Conservation (phyloP, 2,888 invertebrate genomes). For the Polyommatus iphigenia region DNA sequence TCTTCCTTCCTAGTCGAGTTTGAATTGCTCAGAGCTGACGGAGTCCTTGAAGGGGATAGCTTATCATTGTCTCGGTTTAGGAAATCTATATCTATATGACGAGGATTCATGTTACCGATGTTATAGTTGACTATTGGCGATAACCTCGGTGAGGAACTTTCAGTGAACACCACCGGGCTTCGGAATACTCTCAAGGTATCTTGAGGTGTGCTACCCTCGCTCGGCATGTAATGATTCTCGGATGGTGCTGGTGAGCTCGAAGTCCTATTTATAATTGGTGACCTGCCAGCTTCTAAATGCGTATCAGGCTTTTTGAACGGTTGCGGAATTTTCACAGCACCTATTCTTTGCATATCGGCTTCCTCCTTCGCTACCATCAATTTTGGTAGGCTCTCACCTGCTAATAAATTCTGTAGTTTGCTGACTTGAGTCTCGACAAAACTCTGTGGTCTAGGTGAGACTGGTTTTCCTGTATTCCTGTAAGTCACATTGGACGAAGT, state of each 20-base stretch:
- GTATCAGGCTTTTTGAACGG: slow-evolving; percentile 56
- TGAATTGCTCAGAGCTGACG: slow-evolving; percentile 57
- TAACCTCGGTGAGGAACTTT: slow-evolving; percentile 67
- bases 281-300: slow-evolving; percentile 51
- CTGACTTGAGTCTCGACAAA: slow-evolving; percentile 74
- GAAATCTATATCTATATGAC: slow-evolving; percentile 72
- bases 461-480: slow-evolving; percentile 47
- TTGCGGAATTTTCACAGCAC: slow-evolving; percentile 61
- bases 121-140: slow-evolving; percentile 75
- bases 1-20: slow-evolving; percentile 66
- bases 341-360: slow-evolving; percentile 59
- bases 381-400: slow-evolving; percentile 62
- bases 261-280: slow-evolving; percentile 58
- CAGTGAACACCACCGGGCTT: slow-evolving; percentile 72
- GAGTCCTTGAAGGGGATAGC: slow-evolving; percentile 59
- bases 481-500: slow-evolving; percentile 48
- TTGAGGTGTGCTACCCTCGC: slow-evolving; percentile 60
- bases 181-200: slow-evolving; percentile 59
- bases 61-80: slow-evolving; percentile 66
- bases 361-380: slow-evolving; percentile 56
- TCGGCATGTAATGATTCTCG: slow-evolving; percentile 46
- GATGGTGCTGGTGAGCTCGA: slow-evolving; percentile 62
- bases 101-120: slow-evolving; percentile 76
- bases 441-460: slow-evolving; percentile 60
- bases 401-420: slow-evolving; percentile 67